A percentile compares a stretch with the other conserved stretches of the same genome.
Conservation (phyloP, 1,140 invertebrate species). For the Dreissena polymorpha region DNA sequence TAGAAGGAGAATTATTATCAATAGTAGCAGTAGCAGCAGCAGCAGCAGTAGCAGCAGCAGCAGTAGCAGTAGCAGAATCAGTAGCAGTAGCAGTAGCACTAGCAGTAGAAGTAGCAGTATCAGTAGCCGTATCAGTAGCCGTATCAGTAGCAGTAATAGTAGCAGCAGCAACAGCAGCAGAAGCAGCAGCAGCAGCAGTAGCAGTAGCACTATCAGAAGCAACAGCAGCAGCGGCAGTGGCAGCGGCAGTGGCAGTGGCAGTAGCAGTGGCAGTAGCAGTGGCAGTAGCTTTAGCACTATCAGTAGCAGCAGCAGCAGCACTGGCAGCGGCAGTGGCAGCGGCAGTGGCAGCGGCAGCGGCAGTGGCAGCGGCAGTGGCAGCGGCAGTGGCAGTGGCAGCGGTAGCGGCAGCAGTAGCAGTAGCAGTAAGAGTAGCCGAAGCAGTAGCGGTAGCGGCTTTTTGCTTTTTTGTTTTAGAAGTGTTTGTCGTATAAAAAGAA, state of each 20-base stretch:
- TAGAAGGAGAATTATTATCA: not conserved
- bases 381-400: too few relatives aligned
- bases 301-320: not conserved
- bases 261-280: conserved; percentile 16
- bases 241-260: conserved; percentile 5
- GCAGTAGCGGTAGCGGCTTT: too few relatives aligned
- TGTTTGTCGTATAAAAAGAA: too few relatives aligned
- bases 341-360: too few relatives aligned
- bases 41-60: not conserved
- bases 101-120: not conserved
- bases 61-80: too few relatives aligned
- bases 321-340: not conserved
- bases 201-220: not conserved
- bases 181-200: not conserved
- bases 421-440: too few relatives aligned
- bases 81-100: not conserved
- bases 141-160: not conserved
- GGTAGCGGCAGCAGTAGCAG: too few relatives aligned
- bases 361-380: too few relatives aligned
- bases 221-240: conserved; percentile 13
- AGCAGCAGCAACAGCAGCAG: conserved; percentile 5
- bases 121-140: not conserved
- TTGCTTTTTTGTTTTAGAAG: too few relatives aligned
- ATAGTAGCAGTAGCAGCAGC: not conserved
- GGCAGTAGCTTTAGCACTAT: not conserved